phyloP scores from a whole-genome alignment of 1,140 invertebrate species.

The Drosophila bocki region DNA sequence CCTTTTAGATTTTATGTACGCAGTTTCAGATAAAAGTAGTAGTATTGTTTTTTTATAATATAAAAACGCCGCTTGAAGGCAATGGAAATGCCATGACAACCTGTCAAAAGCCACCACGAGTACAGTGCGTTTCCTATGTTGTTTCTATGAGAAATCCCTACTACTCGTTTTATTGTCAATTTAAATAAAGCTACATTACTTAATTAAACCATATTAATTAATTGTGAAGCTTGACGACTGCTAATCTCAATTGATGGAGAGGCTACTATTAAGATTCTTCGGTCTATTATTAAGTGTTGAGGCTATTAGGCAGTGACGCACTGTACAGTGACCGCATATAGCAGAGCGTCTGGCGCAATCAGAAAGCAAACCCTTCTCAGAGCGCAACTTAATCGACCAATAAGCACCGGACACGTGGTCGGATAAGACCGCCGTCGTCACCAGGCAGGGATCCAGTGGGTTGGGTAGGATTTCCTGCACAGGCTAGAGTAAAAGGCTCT shows the following conservation, averaged over 20 bases:
- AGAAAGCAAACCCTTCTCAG: conserved; percentile 16
- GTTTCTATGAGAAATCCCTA: neutral
- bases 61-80: neutral
- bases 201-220: conserved; percentile 4
- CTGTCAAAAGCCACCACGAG: neutral
- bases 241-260: conserved; percentile 5
- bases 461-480: conserved; percentile 26
- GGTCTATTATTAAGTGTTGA: neutral
- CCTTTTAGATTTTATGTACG: neutral
- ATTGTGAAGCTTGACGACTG: neutral
- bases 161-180: neutral
- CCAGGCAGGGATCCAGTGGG: conserved; percentile 5
- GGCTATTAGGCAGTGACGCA: conserved; percentile 4
- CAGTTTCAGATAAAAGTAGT: neutral
- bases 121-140: conserved; percentile 1
- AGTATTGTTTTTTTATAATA: conserved; percentile 2
- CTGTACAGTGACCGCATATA: conserved; percentile 13
- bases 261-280: conserved; percentile 5
- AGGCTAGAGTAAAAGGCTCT: conserved; percentile 3
- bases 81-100: conserved; percentile 12
- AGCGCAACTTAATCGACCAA: conserved; percentile 21
- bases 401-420: conserved; percentile 32
- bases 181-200: neutral
- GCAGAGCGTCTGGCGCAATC: conserved; percentile 14
- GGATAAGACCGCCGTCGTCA: neutral